Evolutionary conservation across 2,888 invertebrate genomes (phyloP).

Genomic region (Eudemis profundana): DNA sequence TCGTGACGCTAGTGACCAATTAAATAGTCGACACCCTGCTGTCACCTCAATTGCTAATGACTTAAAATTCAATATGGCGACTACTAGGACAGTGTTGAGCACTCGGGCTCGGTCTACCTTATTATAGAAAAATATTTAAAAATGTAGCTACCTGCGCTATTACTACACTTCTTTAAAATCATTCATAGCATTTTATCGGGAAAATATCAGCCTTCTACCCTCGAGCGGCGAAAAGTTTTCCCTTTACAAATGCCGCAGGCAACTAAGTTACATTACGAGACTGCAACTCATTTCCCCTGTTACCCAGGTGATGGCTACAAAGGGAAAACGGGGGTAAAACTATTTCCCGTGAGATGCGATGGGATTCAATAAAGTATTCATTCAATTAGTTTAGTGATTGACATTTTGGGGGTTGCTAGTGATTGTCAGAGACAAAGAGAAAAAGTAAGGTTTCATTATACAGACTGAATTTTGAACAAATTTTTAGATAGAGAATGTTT

Average conservation of each 20-base stretch:
- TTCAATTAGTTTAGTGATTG: conserved; percentile 72
- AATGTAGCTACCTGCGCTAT: too few species aligned
- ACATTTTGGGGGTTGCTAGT: conserved; percentile 51
- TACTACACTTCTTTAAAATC: too few species aligned
- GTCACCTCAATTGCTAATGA: too few species aligned
- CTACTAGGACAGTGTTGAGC: too few species aligned
- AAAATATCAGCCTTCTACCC: not conserved
- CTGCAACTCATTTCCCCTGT: conserved; percentile 37
- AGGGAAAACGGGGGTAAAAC: conserved; percentile 54
- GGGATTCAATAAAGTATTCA: conserved; percentile 71
- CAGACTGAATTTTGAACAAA: too few species aligned
- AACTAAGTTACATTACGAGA: conserved; percentile 19
- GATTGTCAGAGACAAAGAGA: conserved; percentile 37
- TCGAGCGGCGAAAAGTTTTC: conserved; percentile 6
- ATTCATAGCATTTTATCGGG: too few species aligned
- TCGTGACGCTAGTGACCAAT: too few species aligned
- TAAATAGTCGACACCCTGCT: too few species aligned
- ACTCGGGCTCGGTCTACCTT: too few species aligned
- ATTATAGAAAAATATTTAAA: too few species aligned
- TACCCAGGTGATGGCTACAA: conserved; percentile 32
- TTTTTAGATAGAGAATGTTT: too few species aligned
- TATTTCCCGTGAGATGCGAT: conserved; percentile 63
- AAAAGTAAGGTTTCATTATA: conserved; percentile 17
- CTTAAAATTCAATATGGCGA: too few species aligned
- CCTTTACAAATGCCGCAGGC: conserved; percentile 18